Conservation (phyloP, 2,888 invertebrate species). For the Lasioglossum marginatum region DNA sequence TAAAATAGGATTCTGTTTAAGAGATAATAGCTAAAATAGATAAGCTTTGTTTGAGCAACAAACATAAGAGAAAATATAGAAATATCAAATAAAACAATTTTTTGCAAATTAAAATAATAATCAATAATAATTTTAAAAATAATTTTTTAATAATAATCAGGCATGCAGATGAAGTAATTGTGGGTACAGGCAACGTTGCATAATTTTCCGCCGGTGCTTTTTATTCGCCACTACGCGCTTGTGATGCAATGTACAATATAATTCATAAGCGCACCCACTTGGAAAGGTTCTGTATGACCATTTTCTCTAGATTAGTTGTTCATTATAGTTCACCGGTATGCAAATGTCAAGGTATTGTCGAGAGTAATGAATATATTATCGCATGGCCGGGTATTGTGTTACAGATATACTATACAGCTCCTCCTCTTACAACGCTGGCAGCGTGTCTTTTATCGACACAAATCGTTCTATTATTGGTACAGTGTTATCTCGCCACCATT, state of each 20-base stretch:
- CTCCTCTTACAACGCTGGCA: constrained; percentile 19
- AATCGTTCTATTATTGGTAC: neutral
- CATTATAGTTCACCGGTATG: neutral
- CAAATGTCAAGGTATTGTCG: neutral
- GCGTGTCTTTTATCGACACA: constrained; percentile 30
- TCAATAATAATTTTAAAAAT: neutral
- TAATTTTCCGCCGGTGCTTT: neutral
- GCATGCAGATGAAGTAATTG: neutral
- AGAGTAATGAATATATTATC: constrained; percentile 28
- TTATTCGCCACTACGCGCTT: neutral
- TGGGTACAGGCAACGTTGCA: neutral
- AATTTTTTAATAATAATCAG: neutral
- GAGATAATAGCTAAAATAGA: neutral
- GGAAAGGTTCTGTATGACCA: neutral
- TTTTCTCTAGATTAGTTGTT: neutral
- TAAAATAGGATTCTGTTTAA: neutral
- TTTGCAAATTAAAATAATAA: neutral
- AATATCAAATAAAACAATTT: neutral
- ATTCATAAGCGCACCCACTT: neutral
- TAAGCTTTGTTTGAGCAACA: neutral
- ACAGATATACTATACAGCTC: constrained; percentile 20
- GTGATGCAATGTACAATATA: neutral
- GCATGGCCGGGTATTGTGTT: constrained; percentile 25
- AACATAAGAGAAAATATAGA: neutral
- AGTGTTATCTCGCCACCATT: neutral